These are phyloP conservation scores for Syngnathus floridae DNA, from an alignment of 2,113 vertebrate genomes.

Conservation along the genomic window DNA sequence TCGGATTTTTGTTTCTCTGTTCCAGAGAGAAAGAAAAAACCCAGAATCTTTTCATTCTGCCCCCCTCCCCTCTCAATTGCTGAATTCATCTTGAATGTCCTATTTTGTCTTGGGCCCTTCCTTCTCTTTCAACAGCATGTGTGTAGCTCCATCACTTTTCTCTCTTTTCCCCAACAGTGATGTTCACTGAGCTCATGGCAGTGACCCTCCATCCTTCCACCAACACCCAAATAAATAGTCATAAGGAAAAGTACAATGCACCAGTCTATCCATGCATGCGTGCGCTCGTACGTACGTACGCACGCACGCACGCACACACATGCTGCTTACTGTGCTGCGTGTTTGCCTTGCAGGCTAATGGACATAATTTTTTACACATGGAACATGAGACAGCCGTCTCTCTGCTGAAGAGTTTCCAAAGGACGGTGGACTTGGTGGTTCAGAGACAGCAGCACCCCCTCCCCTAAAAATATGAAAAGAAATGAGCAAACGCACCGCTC, in stretches of 20 bases:
- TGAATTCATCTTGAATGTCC: conserved; percentile 68
- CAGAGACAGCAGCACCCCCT: conserved; percentile 89
- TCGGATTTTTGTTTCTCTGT: background rate
- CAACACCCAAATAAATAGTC: conserved; percentile 23
- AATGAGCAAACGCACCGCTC: conserved; percentile 55
- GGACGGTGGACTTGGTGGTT: conserved; percentile 97
- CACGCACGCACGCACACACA: conserved; percentile 25
- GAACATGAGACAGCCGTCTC: conserved; percentile 97
- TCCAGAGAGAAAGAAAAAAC: background rate
- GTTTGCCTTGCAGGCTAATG: conserved; percentile 90
- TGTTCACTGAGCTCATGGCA: conserved; percentile 73
- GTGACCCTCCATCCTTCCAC: conserved; percentile 60
- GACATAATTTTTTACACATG: conserved; percentile 99
- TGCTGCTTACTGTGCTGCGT: conserved; percentile 67
- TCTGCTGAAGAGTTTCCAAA: conserved; percentile 99
- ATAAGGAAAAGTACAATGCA: conserved; percentile 42
- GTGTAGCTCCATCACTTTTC: conserved; percentile 64
- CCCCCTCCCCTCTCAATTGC: conserved; percentile 56
- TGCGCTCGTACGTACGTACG: too few species aligned
- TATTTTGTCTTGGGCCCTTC: conserved; percentile 68
- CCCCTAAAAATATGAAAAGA: conserved; percentile 81
- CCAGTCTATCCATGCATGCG: conserved; percentile 38
- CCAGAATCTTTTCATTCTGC: background rate
- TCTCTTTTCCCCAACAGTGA: conserved; percentile 71
- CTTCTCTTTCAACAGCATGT: conserved; percentile 71